Evolutionary conservation across 1,140 invertebrate species (phyloP), one percentile per base, ranked within the genome.

Genomic region (Lepeophtheirus salmonis): DNA sequence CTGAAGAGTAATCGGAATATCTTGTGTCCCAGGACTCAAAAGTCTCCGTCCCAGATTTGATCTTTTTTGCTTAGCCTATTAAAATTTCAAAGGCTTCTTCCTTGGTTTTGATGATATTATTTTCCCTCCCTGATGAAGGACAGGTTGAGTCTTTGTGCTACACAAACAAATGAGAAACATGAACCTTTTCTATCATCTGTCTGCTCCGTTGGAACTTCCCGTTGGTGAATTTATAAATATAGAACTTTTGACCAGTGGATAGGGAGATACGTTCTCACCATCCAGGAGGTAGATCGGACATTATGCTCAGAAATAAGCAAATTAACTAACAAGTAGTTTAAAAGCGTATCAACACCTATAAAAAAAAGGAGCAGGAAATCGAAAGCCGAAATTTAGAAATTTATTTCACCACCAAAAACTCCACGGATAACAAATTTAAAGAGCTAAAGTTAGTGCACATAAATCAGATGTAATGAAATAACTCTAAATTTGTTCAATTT

Each of bases 201-300:
- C 22, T 88, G 81, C 62, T 85, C 83, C 3, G 84, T 86, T 22
- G 95, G 95, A 14, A 79, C 75, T 64, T 97, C 89, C 95, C 95
- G 98, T 70, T 97, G 94, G 91, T 97, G 72, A 89, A 85, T 50
- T 85, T 78, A 70, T 99, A 97, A 54, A 98, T 76, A 71, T 90
- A 99, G 73, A 98, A 99, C 53, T 80, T 78, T 67, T 86, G 82
- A 1, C 88, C 86, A 18, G 84, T 89, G 18, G 85, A 89, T 41
- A 88, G 79, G 72, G 86, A 90, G 26, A 83, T 79, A 63, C 86
- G 78, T 74, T 89, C 87, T 72, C 92, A 88, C 89, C 89, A 94
- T 58, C 89, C 89, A 62, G 81, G 77, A 23, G 88, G 87, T 66
- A 90, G 75, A 50, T 60, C 57, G 20, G 57, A 60, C 57, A 60